A percentile compares a stretch with the other conserved stretches of the same genome.
phyloP scores from a whole-genome alignment of 1,140 invertebrate species.

The Chelonus insularis region DNA sequence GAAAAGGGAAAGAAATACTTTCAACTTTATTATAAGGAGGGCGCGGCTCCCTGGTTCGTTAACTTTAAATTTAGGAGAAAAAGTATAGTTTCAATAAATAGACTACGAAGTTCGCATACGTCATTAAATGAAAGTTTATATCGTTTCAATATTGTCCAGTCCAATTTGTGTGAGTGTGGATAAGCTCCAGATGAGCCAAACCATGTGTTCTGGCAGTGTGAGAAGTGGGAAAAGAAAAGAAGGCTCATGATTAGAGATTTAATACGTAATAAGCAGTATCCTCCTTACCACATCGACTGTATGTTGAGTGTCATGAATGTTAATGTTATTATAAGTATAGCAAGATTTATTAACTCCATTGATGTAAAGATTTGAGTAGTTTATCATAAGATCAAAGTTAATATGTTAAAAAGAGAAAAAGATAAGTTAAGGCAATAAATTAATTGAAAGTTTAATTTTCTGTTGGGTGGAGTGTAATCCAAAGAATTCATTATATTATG shows the following conservation, averaged over 20 bases:
- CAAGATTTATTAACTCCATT: not conserved
- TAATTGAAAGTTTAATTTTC: too few species aligned
- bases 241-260: not conserved
- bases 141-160: slow-evolving; percentile 27
- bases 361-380: not conserved
- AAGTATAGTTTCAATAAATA: slow-evolving; percentile 23
- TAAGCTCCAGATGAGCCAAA: slow-evolving; percentile 16
- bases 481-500: too few species aligned
- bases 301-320: not conserved
- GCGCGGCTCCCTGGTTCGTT: slow-evolving; percentile 19
- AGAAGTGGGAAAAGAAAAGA: slow-evolving; percentile 3
- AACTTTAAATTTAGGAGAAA: slow-evolving; percentile 26
- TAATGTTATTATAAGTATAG: not conserved
- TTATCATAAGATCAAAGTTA: too few species aligned
- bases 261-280: not conserved
- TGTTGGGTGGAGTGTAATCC: too few species aligned
- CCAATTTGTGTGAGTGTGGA: slow-evolving; percentile 25
- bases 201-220: slow-evolving; percentile 32
- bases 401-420: too few species aligned
- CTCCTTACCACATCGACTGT: not conserved
- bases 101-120: slow-evolving; percentile 32
- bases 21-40: not conserved
- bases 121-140: slow-evolving; percentile 21
- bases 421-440: too few species aligned
- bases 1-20: slow-evolving; percentile 14